Percentiles rank a stretch among this genome's conserved stretches.
Conservation (phyloP, 2,888 invertebrate species). For the Harpalus rufipes region DNA sequence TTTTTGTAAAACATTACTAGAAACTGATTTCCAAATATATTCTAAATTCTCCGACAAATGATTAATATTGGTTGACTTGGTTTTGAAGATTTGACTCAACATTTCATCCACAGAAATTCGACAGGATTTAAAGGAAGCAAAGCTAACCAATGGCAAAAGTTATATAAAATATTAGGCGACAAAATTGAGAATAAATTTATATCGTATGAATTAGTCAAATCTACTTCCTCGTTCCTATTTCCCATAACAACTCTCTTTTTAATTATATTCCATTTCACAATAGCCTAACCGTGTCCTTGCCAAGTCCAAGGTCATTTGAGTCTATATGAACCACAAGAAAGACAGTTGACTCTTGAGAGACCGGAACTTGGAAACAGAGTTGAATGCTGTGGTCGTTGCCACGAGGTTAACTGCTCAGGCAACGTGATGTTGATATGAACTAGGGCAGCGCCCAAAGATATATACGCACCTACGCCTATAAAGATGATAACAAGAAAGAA, state of each 20-base stretch:
- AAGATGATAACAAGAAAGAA: not conserved
- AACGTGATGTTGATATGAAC: not conserved
- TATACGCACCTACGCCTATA: not conserved
- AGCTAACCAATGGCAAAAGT: too few species aligned
- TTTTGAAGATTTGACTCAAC: too few species aligned
- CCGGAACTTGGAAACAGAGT: conserved; percentile 3
- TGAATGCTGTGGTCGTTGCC: not conserved
- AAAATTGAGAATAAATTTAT: too few species aligned
- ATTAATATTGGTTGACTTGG: too few species aligned
- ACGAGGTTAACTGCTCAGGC: not conserved
- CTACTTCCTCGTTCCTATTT: not conserved
- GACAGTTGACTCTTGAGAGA: not conserved
- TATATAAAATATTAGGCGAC: too few species aligned
- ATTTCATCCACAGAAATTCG: too few species aligned
- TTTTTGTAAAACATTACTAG: too few species aligned
- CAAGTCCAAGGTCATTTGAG: not conserved
- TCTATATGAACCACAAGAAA: not conserved
- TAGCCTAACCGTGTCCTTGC: not conserved
- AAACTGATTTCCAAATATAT: too few species aligned
- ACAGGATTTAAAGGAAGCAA: too few species aligned
- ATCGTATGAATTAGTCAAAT: not conserved
- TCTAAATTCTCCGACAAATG: too few species aligned
- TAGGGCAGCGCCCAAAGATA: not conserved
- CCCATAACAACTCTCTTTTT: not conserved
- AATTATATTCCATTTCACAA: not conserved